These are phyloP conservation scores for Pelosia muscerda DNA, from an alignment of 2,888 invertebrate species.

Conservation along the genomic window DNA sequence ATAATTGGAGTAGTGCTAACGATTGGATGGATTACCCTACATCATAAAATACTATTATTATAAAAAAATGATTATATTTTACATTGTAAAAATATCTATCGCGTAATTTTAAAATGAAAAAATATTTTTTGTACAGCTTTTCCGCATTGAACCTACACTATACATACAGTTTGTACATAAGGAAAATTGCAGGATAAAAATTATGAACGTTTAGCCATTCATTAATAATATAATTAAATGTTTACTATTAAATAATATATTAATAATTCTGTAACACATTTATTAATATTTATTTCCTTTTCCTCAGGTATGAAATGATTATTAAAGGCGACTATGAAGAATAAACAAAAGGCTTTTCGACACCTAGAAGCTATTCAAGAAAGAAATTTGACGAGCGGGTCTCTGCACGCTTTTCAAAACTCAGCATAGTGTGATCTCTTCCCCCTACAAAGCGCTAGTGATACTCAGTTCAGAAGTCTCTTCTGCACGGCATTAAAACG, in stretches of 20 bases:
- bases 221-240: background rate
- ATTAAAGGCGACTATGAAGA: slow-evolving; percentile 2
- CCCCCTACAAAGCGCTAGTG: background rate
- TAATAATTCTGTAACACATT: background rate
- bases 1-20: too few species aligned
- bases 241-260: background rate
- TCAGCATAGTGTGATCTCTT: slow-evolving; percentile 1
- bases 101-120: too few species aligned
- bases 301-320: slow-evolving; percentile 5
- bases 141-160: too few species aligned
- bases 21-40: too few species aligned
- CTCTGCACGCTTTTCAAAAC: background rate
- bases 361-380: background rate
- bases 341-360: background rate
- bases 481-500: background rate
- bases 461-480: background rate
- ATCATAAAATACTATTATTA: too few species aligned
- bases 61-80: too few species aligned
- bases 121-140: too few species aligned
- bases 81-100: too few species aligned
- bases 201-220: background rate
- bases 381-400: background rate
- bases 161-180: background rate
- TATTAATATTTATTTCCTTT: slow-evolving; percentile 1
- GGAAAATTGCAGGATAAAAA: background rate